phyloP scores from a whole-genome alignment of 1,140 invertebrate genomes.

The Calycopis cecrops region DNA sequence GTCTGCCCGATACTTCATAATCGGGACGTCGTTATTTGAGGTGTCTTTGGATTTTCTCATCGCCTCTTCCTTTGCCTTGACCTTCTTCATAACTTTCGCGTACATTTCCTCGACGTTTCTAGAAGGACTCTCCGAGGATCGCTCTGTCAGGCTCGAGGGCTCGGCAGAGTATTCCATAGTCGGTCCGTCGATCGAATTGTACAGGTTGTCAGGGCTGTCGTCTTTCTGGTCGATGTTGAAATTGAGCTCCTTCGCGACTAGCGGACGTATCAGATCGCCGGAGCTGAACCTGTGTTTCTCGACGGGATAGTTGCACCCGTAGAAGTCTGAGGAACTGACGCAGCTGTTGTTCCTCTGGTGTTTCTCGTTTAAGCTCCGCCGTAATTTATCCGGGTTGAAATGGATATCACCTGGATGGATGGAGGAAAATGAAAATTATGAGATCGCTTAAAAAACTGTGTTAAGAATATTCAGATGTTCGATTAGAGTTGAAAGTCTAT shows the following conservation, averaged over 20 bases:
- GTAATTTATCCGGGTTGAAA: slow-evolving; percentile 66
- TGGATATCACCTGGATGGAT: slow-evolving; percentile 59
- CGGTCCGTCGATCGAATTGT: slow-evolving; percentile 67
- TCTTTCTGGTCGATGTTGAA: slow-evolving; percentile 60
- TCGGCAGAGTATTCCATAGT: slow-evolving; percentile 56
- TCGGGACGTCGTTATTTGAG: slow-evolving; percentile 29
- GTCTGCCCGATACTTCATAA: slow-evolving; percentile 49
- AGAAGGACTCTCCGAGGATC: slow-evolving; percentile 77
- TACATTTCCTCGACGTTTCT: slow-evolving; percentile 90
- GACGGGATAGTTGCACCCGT: slow-evolving; percentile 73
- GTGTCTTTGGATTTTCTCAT: slow-evolving; percentile 41
- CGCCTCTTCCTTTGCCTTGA: slow-evolving; percentile 59
- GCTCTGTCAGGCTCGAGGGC: slow-evolving; percentile 61
- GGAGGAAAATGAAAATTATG: not conserved
- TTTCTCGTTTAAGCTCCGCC: slow-evolving; percentile 72
- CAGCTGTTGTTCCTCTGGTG: slow-evolving; percentile 74
- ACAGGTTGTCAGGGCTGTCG: slow-evolving; percentile 51
- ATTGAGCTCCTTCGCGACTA: slow-evolving; percentile 66
- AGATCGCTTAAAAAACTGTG: too few relatives aligned
- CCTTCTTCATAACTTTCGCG: slow-evolving; percentile 87
- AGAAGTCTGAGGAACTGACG: slow-evolving; percentile 73
- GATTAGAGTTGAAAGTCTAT: too few relatives aligned
- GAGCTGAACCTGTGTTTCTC: slow-evolving; percentile 72
- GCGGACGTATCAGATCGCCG: slow-evolving; percentile 58
- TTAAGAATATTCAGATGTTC: too few relatives aligned